These are phyloP conservation scores for Machimus rusticus DNA, from an alignment of 2,888 invertebrate species.

Conservation along the genomic window DNA sequence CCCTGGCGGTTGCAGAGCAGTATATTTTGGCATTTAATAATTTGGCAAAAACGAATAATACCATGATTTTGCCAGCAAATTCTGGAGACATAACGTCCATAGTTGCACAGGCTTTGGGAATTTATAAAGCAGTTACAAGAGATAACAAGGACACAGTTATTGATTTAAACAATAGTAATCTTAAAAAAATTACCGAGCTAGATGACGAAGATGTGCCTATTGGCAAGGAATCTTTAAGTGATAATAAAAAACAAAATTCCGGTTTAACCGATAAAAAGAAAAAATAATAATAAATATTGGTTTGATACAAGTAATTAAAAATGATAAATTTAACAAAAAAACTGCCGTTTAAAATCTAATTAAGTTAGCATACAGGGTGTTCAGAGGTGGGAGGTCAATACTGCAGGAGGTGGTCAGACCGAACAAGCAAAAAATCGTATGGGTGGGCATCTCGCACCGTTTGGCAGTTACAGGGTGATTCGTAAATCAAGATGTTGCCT, in stretches of 20 bases:
- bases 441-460: too few species aligned
- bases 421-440: too few species aligned
- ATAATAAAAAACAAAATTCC: neutral
- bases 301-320: neutral
- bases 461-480: too few species aligned
- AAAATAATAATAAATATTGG: neutral
- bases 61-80: constrained; percentile 91
- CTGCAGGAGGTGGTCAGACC: too few species aligned
- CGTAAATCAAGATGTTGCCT: too few species aligned
- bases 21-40: constrained; percentile 94
- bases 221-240: neutral
- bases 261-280: neutral
- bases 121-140: constrained; percentile 57
- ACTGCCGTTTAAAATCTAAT: neutral
- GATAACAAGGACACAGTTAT: neutral
- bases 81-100: constrained; percentile 67
- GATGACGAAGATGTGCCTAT: neutral
- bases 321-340: neutral
- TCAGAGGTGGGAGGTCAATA: too few species aligned
- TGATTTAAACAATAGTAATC: neutral
- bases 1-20: constrained; percentile 91
- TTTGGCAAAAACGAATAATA: constrained; percentile 92
- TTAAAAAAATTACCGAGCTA: neutral
- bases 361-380: too few species aligned
- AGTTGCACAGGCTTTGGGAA: constrained; percentile 60